Evolutionary conservation across 2,797 vertebrate genomes (phyloP).

Genomic region (Oreochromis mossambicus): DNA sequence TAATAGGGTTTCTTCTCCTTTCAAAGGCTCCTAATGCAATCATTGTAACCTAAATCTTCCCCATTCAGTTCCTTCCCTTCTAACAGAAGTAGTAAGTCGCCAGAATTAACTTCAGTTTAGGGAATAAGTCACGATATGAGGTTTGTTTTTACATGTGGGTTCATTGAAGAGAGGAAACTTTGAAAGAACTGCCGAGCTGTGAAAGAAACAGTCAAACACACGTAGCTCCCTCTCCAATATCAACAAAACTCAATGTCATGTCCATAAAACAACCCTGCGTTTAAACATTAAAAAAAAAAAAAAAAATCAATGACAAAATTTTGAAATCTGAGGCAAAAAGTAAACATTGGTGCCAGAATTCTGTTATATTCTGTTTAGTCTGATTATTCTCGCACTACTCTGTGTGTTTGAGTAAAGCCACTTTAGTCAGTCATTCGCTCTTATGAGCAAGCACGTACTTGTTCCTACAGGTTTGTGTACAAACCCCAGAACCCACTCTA

Average conservation of each 20-base stretch:
- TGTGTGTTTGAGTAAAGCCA: neutral
- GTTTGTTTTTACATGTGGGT: slow-evolving; percentile 28
- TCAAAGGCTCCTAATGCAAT: neutral
- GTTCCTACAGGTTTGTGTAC: slow-evolving; percentile 14
- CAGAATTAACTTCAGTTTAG: neutral
- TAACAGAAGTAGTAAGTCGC: neutral
- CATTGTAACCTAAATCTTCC: neutral
- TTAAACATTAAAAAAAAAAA: neutral
- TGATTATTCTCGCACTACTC: neutral
- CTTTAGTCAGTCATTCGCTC: neutral
- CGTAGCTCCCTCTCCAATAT: neutral
- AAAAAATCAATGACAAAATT: neutral
- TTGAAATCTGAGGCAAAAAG: neutral
- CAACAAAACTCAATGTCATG: neutral
- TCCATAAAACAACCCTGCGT: neutral
- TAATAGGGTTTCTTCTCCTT: neutral
- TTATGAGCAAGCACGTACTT: neutral
- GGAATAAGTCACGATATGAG: neutral
- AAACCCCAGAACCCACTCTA: slow-evolving; percentile 4
- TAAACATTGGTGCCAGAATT: neutral
- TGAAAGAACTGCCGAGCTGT: neutral
- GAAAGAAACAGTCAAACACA: neutral
- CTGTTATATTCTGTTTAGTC: neutral
- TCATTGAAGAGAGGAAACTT: neutral
- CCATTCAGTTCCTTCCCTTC: neutral